A percentile compares a stretch with the other conserved stretches of the same genome.
Evolutionary conservation across 2,113 vertebrate species (phyloP).

Genomic region (Paradoxurus hermaphroditus): DNA sequence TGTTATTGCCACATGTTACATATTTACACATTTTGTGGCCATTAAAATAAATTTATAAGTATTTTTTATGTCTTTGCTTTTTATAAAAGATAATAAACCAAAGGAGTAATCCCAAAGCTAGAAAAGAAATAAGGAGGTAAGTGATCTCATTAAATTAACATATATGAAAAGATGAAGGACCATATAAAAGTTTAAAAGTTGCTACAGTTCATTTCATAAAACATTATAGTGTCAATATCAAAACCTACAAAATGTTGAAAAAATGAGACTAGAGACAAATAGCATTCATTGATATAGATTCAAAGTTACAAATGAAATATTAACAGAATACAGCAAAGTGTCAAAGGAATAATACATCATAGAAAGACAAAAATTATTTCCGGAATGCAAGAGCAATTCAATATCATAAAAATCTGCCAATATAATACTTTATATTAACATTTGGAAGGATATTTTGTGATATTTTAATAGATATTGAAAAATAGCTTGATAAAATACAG

Average conservation of each 20-base stretch:
- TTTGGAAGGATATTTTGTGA: background rate
- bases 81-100: background rate
- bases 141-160: background rate
- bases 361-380: background rate
- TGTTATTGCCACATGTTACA: background rate
- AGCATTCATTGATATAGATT: background rate
- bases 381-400: background rate
- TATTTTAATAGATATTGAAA: background rate
- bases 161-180: background rate
- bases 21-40: background rate
- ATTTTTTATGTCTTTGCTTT: background rate
- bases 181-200: background rate
- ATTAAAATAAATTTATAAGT: background rate
- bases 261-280: background rate
- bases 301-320: slow-evolving; percentile 6
- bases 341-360: background rate
- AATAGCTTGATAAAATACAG: background rate
- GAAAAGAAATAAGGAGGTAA: background rate
- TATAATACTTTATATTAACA: background rate
- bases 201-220: background rate
- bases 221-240: background rate
- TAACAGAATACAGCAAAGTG: background rate
- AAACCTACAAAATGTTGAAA: background rate
- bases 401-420: background rate
- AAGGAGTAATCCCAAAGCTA: background rate